These are phyloP conservation scores for Cataglyphis altisquamis DNA, from an alignment of 2,888 invertebrate genomes.

Conservation along the genomic window DNA sequence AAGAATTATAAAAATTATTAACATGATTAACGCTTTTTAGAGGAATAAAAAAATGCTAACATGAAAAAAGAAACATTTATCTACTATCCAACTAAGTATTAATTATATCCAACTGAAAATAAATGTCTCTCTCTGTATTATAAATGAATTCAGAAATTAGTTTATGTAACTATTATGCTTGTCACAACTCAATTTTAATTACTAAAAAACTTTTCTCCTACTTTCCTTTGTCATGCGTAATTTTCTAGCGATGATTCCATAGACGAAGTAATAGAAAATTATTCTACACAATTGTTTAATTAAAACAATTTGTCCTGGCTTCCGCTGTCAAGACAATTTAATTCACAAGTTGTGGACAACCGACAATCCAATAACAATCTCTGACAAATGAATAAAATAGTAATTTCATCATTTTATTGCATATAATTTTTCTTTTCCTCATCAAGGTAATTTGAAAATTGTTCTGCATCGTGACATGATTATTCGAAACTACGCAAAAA, in stretches of 20 bases:
- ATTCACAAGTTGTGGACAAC: slow-evolving; percentile 27
- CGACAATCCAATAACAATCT: slow-evolving; percentile 18
- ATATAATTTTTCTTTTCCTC: neutral
- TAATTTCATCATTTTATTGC: slow-evolving; percentile 15
- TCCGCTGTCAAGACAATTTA: neutral
- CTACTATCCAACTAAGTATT: neutral
- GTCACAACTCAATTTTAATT: neutral
- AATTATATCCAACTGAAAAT: neutral
- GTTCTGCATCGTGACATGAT: slow-evolving; percentile 2
- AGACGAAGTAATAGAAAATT: neutral
- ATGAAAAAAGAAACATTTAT: neutral
- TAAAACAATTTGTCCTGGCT: slow-evolving; percentile 6
- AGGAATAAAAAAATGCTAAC: neutral
- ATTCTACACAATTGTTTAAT: slow-evolving; percentile 31
- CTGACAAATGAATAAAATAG: slow-evolving; percentile 25
- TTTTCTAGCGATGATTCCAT: neutral
- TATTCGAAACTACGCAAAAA: neutral
- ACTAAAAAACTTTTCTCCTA: neutral
- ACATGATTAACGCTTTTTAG: neutral
- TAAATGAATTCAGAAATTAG: neutral
- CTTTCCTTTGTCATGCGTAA: neutral
- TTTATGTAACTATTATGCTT: neutral
- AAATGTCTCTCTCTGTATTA: neutral
- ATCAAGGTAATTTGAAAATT: slow-evolving; percentile 30
- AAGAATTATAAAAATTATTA: neutral